phyloP scores from a whole-genome alignment of 2,888 invertebrate species.

The Apamea sordens region DNA sequence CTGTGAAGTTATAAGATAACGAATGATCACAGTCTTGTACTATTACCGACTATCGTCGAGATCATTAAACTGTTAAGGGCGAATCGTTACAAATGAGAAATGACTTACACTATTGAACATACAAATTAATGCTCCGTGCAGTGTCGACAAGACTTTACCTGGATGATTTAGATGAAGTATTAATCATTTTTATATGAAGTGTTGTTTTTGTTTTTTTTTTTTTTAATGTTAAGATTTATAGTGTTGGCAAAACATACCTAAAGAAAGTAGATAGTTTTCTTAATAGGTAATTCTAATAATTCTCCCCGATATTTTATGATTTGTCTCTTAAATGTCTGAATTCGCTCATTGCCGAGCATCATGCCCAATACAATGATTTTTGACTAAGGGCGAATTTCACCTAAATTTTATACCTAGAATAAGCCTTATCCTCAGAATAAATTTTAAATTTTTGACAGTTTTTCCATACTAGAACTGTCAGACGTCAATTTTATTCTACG shows the following conservation, averaged over 20 bases:
- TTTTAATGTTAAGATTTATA: neutral
- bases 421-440: too few relatives aligned
- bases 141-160: constrained; percentile 59
- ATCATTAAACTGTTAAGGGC: constrained; percentile 75
- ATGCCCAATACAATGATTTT: neutral
- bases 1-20: constrained; percentile 78
- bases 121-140: constrained; percentile 69
- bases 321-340: neutral
- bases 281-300: neutral
- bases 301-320: neutral
- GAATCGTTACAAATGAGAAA: constrained; percentile 78
- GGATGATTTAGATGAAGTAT: constrained; percentile 54
- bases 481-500: neutral
- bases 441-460: neutral
- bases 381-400: neutral
- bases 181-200: constrained; percentile 7
- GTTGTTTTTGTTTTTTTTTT: constrained; percentile 17
- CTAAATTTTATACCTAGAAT: neutral
- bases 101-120: constrained; percentile 69
- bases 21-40: constrained; percentile 75
- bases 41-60: constrained; percentile 79
- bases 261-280: neutral
- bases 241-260: neutral
- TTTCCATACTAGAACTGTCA: too few relatives aligned
- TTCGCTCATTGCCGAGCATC: neutral